A percentile compares a stretch with the other conserved stretches of the same genome.
Conservation (phyloP, 2,797 vertebrate species). For the Falco concolor region DNA sequence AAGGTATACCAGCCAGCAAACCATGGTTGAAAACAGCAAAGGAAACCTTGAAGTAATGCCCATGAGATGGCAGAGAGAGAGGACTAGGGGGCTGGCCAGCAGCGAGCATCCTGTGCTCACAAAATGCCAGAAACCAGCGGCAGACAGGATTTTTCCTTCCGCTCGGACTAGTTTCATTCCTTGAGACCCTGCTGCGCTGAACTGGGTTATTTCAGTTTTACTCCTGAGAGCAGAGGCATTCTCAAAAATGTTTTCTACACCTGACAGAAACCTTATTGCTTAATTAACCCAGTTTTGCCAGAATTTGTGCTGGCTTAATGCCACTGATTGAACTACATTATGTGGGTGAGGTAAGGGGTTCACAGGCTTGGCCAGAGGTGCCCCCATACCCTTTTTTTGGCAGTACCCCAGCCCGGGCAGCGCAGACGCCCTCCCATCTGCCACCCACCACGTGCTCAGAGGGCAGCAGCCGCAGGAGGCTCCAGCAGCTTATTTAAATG, state of each 20-base stretch:
- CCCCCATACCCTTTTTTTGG: background rate
- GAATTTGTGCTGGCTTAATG: background rate
- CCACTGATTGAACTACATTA: background rate
- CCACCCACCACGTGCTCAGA: background rate
- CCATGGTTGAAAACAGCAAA: background rate
- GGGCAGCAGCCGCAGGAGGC: background rate
- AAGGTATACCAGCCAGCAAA: background rate
- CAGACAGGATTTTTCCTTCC: background rate
- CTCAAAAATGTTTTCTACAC: background rate
- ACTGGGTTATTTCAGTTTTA: background rate
- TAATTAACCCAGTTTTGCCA: background rate
- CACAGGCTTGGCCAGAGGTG: background rate
- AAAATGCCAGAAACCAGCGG: background rate
- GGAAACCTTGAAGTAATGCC: background rate
- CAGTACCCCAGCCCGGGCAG: background rate
- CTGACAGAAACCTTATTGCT: background rate
- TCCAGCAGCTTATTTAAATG: background rate
- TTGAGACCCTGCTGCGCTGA: background rate
- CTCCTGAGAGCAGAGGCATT: background rate
- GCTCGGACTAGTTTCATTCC: background rate
- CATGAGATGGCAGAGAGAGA: background rate
- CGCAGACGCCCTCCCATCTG: background rate
- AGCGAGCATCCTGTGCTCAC: background rate
- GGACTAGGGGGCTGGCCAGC: background rate
- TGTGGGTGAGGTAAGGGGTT: background rate